Percentiles rank a stretch among this genome's conserved stretches.
phyloP scores from a whole-genome alignment of 2,113 vertebrate genomes.

The Chamaetylas fuelleborni region DNA sequence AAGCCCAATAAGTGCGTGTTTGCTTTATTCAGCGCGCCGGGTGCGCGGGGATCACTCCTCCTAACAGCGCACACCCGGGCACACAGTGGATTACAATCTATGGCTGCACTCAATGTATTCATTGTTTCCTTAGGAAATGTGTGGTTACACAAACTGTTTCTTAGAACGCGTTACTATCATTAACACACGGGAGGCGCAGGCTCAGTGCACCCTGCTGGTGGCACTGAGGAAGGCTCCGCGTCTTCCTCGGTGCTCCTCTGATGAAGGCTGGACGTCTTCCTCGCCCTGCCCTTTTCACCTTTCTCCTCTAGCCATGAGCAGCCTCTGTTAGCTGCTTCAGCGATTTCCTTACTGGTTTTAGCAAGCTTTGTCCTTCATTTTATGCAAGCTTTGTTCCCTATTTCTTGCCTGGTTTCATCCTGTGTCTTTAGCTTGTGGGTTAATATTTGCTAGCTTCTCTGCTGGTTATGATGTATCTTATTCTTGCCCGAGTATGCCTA shows the following conservation, averaged over 20 bases:
- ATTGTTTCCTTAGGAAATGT: background rate
- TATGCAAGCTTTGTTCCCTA: background rate
- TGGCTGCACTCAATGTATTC: rapidly evolving
- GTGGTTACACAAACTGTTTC: background rate
- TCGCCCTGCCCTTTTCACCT: background rate
- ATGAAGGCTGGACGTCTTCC: background rate
- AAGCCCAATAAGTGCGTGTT: no score
- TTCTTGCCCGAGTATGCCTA: background rate
- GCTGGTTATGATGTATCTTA: background rate
- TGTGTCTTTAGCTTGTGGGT: background rate
- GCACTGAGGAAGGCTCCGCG: background rate
- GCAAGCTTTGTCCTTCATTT: background rate
- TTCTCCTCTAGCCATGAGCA: background rate
- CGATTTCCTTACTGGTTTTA: background rate
- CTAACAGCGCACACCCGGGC: background rate
- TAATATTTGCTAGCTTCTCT: background rate
- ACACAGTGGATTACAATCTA: rapidly evolving
- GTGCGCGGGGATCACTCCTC: background rate
- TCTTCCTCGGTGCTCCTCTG: background rate
- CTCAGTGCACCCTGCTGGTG: background rate
- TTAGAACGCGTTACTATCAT: rapidly evolving
- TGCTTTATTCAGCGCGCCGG: background rate
- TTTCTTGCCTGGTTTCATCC: background rate
- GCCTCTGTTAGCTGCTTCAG: background rate
- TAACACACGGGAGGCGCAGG: rapidly evolving